These are phyloP conservation scores for Penaeus monodon DNA, from an alignment of 2,888 invertebrate genomes.

Conservation along the genomic window DNA sequence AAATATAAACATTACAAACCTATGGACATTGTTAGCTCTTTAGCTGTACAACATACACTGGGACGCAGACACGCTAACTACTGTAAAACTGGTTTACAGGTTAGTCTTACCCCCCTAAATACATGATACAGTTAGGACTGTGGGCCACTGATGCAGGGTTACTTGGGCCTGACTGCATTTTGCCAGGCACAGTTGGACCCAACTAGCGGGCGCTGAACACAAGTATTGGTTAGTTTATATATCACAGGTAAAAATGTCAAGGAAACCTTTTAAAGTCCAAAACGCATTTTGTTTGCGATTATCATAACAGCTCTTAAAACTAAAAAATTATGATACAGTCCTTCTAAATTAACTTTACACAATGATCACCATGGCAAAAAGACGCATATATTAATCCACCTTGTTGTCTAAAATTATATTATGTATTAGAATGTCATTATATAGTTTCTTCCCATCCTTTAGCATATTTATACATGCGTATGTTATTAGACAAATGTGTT, in stretches of 20 bases:
- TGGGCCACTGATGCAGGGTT: slow-evolving; percentile 49
- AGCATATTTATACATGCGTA: too few relatives aligned
- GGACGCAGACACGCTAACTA: slow-evolving; percentile 40
- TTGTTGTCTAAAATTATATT: too few relatives aligned
- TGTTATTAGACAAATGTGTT: too few relatives aligned
- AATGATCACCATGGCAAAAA: too few relatives aligned
- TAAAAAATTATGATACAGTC: too few relatives aligned
- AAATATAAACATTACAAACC: slow-evolving; percentile 2
- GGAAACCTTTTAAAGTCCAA: too few relatives aligned
- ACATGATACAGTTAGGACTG: slow-evolving; percentile 57
- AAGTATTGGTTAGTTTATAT: slow-evolving; percentile 12
- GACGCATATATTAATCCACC: too few relatives aligned
- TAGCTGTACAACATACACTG: slow-evolving; percentile 20
- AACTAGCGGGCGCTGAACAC: slow-evolving; percentile 47
- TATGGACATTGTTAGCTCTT: neutral
- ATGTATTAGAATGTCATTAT: too few relatives aligned
- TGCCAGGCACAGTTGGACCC: slow-evolving; percentile 60
- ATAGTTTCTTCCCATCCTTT: too few relatives aligned
- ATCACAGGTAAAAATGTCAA: slow-evolving; percentile 8
- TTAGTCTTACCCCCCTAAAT: slow-evolving; percentile 61
- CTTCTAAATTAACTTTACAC: too few relatives aligned
- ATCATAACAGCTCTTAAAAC: too few relatives aligned
- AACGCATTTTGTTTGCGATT: too few relatives aligned
- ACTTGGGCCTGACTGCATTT: slow-evolving; percentile 42
- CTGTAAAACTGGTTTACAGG: slow-evolving; percentile 29